Conservation (phyloP, 2,797 vertebrate species). For the Euphonia xanthogaster region DNA sequence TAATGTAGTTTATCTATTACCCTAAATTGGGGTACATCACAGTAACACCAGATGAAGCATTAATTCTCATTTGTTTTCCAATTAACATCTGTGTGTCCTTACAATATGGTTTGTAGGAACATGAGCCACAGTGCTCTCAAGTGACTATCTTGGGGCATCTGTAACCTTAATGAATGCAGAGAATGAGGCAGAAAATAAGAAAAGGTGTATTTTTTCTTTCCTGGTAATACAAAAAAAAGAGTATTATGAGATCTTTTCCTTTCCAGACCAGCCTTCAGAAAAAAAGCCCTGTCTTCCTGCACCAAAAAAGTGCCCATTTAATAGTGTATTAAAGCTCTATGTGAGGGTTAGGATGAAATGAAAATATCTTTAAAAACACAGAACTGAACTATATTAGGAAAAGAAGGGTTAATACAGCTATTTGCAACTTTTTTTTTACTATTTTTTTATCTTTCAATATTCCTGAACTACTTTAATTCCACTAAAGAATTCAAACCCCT, state of each 20-base stretch:
- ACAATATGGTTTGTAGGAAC: neutral
- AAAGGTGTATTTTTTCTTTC: neutral
- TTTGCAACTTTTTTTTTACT: neutral
- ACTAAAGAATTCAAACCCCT: neutral
- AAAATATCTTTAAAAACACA: neutral
- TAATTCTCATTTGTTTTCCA: neutral
- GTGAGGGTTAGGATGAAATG: neutral
- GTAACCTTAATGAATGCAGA: neutral
- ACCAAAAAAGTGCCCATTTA: rapidly evolving
- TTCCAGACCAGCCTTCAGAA: neutral
- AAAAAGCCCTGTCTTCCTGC: neutral
- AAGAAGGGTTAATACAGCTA: neutral
- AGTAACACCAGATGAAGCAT: neutral
- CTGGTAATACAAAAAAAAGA: neutral
- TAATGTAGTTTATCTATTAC: neutral
- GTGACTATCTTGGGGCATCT: neutral
- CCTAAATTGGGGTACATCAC: neutral
- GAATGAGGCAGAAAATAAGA: neutral
- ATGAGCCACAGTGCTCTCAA: neutral
- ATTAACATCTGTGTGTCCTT: neutral
- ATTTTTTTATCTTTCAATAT: neutral
- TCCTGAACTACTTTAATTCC: neutral
- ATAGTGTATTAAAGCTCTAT: neutral
- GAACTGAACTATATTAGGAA: neutral
- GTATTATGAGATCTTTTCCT: neutral